phyloP scores from a whole-genome alignment of 1,140 invertebrate species.

The Drosophila ficusphila region DNA sequence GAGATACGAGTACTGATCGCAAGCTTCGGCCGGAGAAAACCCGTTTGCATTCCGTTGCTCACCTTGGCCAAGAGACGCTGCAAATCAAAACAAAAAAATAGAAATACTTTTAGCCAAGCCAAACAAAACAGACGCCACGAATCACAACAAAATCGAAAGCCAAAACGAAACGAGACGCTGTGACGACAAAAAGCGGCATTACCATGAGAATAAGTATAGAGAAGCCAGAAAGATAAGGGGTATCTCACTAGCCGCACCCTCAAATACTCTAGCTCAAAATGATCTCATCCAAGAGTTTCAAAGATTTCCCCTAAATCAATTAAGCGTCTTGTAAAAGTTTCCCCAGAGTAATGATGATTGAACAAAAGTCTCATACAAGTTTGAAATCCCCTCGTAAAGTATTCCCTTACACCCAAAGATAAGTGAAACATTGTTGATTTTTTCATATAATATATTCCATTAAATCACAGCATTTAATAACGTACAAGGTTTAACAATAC shows the following conservation, averaged over 20 bases:
- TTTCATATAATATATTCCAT: no score
- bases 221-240: background rate
- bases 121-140: conserved; percentile 23
- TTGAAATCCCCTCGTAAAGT: no score
- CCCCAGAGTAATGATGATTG: background rate
- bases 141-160: conserved; percentile 30
- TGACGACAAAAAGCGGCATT: conserved; percentile 29
- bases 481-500: no score
- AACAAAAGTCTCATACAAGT: no score
- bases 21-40: conserved; percentile 23
- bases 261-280: background rate
- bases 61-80: conserved; percentile 58
- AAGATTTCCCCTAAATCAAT: background rate
- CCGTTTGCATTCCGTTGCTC: conserved; percentile 41
- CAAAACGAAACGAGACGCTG: conserved; percentile 16
- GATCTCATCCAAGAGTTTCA: background rate
- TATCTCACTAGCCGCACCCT: background rate
- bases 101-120: background rate
- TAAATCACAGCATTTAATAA: no score
- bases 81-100: conserved; percentile 38
- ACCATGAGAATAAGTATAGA: conserved; percentile 35
- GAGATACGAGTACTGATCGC: conserved; percentile 1
- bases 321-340: background rate
- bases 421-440: no score
- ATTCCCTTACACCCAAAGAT: no score